Evolutionary conservation across 2,797 vertebrate genomes (phyloP).

Genomic region (Aulostomus chinensis): DNA sequence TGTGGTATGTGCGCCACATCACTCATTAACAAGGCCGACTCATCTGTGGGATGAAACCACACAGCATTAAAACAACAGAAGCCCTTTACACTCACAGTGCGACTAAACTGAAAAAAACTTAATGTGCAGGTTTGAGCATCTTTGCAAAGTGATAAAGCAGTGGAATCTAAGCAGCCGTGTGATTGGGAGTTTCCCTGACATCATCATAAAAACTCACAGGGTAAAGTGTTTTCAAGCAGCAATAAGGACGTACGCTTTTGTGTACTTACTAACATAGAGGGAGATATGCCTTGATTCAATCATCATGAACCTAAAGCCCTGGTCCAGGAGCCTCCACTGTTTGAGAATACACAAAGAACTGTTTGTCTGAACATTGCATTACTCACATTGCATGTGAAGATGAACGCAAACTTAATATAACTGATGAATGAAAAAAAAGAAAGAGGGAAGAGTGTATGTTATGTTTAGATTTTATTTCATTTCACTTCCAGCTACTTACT

Average conservation of each 20-base stretch:
- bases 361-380: neutral
- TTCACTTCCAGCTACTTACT: constrained; percentile 78
- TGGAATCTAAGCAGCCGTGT: neutral
- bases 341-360: constrained; percentile 35
- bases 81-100: neutral
- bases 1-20: constrained; percentile 90
- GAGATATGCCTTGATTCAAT: constrained; percentile 88
- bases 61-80: neutral
- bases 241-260: too few species aligned
- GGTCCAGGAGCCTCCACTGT: constrained; percentile 86
- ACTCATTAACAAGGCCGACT: constrained; percentile 82
- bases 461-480: too few species aligned
- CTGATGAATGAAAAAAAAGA: neutral
- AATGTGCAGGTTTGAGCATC: constrained; percentile 3
- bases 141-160: neutral
- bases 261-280: constrained; percentile 90
- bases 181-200: neutral
- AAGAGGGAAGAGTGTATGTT: too few species aligned
- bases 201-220: constrained; percentile 2
- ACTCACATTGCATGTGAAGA: neutral
- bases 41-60: constrained; percentile 77
- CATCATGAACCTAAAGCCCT: constrained; percentile 77
- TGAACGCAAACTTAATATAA: neutral
- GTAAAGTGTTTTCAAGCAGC: neutral
- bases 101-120: too few species aligned